Base-by-base conservation (phyloP, 2,888 invertebrate genomes). In the Smittia sp. region DNA sequence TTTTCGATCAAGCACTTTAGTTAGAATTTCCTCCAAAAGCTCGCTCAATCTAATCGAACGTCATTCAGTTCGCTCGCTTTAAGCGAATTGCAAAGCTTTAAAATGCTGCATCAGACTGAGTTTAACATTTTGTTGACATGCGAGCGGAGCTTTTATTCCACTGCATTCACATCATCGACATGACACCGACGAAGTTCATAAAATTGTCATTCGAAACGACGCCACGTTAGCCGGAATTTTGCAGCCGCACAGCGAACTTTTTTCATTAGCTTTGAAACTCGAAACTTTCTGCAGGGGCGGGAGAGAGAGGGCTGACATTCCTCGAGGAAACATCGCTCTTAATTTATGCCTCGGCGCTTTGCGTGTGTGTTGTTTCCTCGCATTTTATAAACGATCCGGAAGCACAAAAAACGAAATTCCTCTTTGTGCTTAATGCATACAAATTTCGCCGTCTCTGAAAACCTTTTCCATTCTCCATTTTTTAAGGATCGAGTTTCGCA, bases 371-470 rank as follows among this genome's bases (percentile, higher is more conserved):
- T 22, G 58, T 20, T 7, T 22, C n/a, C 22, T 18, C 22, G n/a
- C 9, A 58, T 18, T 58, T 22, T 7, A 11, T 15, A 58, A 58
- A 58, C 7, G 7, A 1, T 58, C 22, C 58, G 9, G 13, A 7
- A 22, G n/a, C 18, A 58, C 58, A 22, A 58, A 20, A 58, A 58
- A 58, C 7, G 15, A 13, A 7, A 13, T 58, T 58, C 22, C 58
- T 52, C 52, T 58, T 58, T n/a, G 58, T 58, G 58, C n/a, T 58
- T 58, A 58, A 58, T 58, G 58, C 58, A 58, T 58, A 58, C 58
- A 4, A 18, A 58, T 58, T 58, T 13, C 3, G 22, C 22, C 15
- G n/a, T n/a, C n/a, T 58, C 22, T 58, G 1, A 22, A 22, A 58
- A 58, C 58, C 22, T 58, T n/a, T n/a, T 58, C 7, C 58, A 11